These are phyloP conservation scores for Gryllus longicercus DNA, from an alignment of 2,888 invertebrate genomes.

Conservation along the genomic window DNA sequence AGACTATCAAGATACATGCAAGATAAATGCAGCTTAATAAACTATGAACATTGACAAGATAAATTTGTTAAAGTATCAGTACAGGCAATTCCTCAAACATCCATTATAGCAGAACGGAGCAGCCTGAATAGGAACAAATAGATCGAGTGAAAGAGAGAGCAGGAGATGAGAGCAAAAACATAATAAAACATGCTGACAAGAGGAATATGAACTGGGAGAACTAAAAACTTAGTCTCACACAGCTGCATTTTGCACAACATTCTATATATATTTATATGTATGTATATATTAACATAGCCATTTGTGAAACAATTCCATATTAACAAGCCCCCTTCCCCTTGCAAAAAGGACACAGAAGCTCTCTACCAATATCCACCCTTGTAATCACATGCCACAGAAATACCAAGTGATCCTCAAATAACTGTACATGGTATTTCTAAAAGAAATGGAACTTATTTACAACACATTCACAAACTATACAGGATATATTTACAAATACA, in stretches of 20 bases:
- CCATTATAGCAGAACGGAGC: no score
- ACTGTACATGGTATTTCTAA: neutral
- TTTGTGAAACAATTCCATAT: neutral
- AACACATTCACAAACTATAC: constrained; percentile 4
- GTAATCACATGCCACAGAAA: neutral
- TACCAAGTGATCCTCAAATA: neutral
- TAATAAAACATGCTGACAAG: no score
- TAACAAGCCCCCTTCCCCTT: neutral
- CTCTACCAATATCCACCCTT: neutral
- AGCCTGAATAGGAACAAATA: no score
- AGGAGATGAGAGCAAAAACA: no score
- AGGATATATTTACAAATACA: neutral
- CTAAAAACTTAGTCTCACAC: neutral
- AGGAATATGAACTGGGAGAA: no score
- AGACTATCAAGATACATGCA: no score
- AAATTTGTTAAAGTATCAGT: no score
- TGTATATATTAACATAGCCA: no score
- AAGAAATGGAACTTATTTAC: neutral
- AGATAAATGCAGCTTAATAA: no score
- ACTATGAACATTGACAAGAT: no score
- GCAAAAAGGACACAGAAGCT: constrained; percentile 4
- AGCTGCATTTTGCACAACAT: neutral
- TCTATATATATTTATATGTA: neutral
- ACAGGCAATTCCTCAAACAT: no score
- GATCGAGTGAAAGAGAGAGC: no score